Base-by-base conservation (phyloP, 23 tunicate genomes). In the Trididemnum miniatum region DNA sequence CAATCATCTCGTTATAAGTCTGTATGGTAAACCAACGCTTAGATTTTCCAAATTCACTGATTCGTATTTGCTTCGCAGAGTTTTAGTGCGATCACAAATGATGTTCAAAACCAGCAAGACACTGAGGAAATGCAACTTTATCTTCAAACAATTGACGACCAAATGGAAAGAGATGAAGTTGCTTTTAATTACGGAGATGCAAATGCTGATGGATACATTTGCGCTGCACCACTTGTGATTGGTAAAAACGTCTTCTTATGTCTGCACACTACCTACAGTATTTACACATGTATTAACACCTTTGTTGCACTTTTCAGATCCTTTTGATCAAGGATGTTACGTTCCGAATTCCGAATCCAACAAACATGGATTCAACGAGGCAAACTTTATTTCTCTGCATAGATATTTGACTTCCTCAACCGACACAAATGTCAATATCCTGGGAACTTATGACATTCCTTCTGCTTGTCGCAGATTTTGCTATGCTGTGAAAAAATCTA, bases 371-470 rank as follows among this genome's bases (percentile, higher is more conserved):
- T 39, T 9, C 9, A 59, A 20, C 30, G 3, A 52, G 40, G 20
- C 66, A 26, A 54, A 77, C 67, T 5, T 9, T 54, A 3, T 52
- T 36, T 5, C 59, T 9, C 33, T 40, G 59, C 60, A 74, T 31
- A 38, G 30, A 37, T 7, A 15, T n/a, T 37, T 12, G 1, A 38
- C 22, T 54, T 50, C 23, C 28, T 1, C 7, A 18, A 9, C 82
- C 27, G 4, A 26, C 2, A 9, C 3, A 7, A 2, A 1, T 2
- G 12, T 77, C 1, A 38, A 12, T 22, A 28, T 4, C 2, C 82
- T 77, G 25, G 82, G 82, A 25, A 32, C 66, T 4, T 51, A 77
- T 31, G 82, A 77, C 3, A 51, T 77, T 9, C 65, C 82, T 27
- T 9, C 9, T 2, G 66, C 40, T 12, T 77, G 82, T 31, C 65